Evolutionary conservation across 2,888 invertebrate genomes (phyloP).

Genomic region (Nasonia oneida): DNA sequence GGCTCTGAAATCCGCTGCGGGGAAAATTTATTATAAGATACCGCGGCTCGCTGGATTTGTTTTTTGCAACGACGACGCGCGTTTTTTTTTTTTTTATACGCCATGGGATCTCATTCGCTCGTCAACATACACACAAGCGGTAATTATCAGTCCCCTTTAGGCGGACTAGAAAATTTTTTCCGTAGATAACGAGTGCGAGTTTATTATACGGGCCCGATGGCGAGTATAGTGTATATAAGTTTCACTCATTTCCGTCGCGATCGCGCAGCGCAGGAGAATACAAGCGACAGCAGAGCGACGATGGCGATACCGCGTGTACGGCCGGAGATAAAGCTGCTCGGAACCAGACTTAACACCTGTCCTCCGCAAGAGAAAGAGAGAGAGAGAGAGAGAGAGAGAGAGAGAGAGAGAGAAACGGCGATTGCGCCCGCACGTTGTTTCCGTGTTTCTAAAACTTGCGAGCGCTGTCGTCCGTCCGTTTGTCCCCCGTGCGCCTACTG

Average conservation of each 20-base stretch:
- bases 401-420: slow-evolving; percentile 1
- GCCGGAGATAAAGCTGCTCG: slow-evolving; percentile 34
- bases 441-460: slow-evolving; percentile 36
- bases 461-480: slow-evolving; percentile 6
- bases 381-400: no score
- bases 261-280: slow-evolving; percentile 43
- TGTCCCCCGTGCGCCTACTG: neutral
- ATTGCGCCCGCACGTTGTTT: slow-evolving; percentile 55
- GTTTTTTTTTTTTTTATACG: no score
- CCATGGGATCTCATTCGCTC: no score
- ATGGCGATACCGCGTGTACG: slow-evolving; percentile 33
- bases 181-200: slow-evolving; percentile 45
- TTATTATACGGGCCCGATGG: slow-evolving; percentile 57
- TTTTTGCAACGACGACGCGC: neutral
- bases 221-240: neutral
- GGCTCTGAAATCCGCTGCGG: neutral
- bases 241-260: slow-evolving; percentile 59
- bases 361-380: neutral
- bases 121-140: no score
- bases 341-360: slow-evolving; percentile 57
- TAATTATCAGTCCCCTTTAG: slow-evolving; percentile 23
- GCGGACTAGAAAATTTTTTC: slow-evolving; percentile 28
- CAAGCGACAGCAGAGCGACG: neutral
- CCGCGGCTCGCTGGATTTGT: neutral
- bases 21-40: slow-evolving; percentile 5